Percentiles rank a stretch among this genome's conserved stretches.
Evolutionary conservation across 1,140 invertebrate species (phyloP).

Genomic region (Leptoteleia sp.): DNA sequence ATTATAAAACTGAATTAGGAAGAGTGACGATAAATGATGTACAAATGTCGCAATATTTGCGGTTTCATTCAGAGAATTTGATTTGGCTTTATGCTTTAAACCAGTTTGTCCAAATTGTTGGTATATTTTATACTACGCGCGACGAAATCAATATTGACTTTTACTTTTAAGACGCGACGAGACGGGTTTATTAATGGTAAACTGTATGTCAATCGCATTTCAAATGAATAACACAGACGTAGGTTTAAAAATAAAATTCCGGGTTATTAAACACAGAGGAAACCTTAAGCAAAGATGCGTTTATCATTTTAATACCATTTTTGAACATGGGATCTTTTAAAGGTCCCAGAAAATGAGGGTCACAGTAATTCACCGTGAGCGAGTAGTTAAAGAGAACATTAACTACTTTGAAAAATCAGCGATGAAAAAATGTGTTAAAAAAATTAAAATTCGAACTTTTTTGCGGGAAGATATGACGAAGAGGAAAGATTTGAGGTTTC

Average conservation of each 20-base stretch:
- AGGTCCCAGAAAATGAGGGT: no score
- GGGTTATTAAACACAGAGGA: no score
- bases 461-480: no score
- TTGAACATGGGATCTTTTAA: no score
- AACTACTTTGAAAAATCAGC: no score
- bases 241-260: not conserved
- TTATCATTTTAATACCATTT: no score
- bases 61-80: not conserved
- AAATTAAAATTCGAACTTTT: no score
- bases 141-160: conserved; percentile 1
- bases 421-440: no score
- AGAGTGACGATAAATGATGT: not conserved
- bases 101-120: not conserved
- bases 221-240: conserved; percentile 7
- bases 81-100: not conserved
- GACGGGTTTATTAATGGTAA: conserved; percentile 3
- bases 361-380: no score
- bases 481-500: no score
- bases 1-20: not conserved
- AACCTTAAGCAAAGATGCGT: no score
- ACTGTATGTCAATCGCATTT: conserved; percentile 4
- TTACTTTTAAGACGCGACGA: conserved; percentile 9
- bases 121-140: not conserved
- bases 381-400: no score
- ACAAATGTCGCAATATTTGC: not conserved